phyloP scores from a whole-genome alignment of 2,113 vertebrate genomes.

The Ictidomys tridecemlineatus region DNA sequence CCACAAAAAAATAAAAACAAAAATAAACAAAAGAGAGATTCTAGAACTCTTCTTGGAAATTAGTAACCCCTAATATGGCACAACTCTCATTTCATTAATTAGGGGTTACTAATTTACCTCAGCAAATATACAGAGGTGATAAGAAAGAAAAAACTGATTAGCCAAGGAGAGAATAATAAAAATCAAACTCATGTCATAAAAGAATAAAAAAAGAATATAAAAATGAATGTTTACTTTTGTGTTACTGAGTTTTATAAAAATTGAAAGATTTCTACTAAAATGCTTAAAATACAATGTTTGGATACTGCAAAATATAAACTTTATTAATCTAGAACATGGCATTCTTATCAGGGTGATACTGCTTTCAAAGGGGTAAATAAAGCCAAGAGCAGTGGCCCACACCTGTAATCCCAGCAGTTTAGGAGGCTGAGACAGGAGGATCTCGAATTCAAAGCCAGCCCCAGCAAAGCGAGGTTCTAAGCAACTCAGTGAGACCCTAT shows the following conservation, averaged over 20 bases:
- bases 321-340: constrained; percentile 20
- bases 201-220: constrained; percentile 13
- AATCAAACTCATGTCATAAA: constrained; percentile 26
- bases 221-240: constrained; percentile 32
- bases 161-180: constrained; percentile 23
- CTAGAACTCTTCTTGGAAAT: constrained; percentile 33
- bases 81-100: constrained; percentile 20
- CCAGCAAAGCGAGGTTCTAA: too few species aligned
- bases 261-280: constrained; percentile 27
- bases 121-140: background rate
- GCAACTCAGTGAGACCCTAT: too few species aligned
- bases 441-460: too few species aligned
- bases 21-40: background rate
- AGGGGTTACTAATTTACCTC: too few species aligned
- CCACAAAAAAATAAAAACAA: too few species aligned
- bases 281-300: constrained; percentile 29
- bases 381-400: too few species aligned
- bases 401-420: too few species aligned
- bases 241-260: background rate
- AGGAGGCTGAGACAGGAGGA: too few species aligned
- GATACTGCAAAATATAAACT: constrained; percentile 21
- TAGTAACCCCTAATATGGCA: background rate
- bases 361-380: background rate
- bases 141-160: constrained; percentile 49
- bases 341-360: background rate